Percentiles rank a stretch among this genome's conserved stretches.
These are phyloP conservation scores for Stenchaetothrips biformis DNA, from an alignment of 2,888 invertebrate genomes.

Conservation along the genomic window DNA sequence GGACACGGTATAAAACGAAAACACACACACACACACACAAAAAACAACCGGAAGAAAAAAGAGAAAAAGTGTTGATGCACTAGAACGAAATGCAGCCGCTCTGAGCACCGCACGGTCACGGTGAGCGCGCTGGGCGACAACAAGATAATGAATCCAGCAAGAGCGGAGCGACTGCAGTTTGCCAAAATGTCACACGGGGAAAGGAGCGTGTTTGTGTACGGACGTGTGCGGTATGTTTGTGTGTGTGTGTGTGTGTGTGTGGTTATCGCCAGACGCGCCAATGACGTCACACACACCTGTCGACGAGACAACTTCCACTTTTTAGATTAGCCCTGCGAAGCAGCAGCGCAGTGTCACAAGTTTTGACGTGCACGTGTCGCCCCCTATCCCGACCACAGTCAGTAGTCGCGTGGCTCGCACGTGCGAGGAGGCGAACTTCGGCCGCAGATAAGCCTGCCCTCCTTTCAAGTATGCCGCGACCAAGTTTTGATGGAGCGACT, in stretches of 20 bases:
- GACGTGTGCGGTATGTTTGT: not conserved
- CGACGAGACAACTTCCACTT: no score
- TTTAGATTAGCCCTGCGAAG: not conserved
- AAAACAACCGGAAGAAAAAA: not conserved
- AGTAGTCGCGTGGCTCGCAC: not conserved
- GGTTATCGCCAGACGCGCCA: no score
- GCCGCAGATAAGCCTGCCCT: not conserved
- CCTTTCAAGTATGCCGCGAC: not conserved
- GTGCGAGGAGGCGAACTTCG: not conserved
- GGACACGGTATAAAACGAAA: no score
- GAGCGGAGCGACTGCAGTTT: not conserved
- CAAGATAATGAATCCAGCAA: not conserved
- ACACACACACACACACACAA: conserved; percentile 4
- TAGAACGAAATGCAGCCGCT: no score
- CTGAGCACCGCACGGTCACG: no score
- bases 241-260: not conserved
- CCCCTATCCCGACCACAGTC: not conserved
- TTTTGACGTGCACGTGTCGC: not conserved
- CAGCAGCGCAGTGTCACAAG: not conserved
- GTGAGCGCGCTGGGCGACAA: not conserved
- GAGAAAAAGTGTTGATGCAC: no score
- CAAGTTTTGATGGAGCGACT: conserved; percentile 16
- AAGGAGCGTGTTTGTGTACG: not conserved
- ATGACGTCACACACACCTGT: no score
- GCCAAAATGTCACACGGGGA: not conserved